Base-by-base conservation (phyloP, 2,113 vertebrate species). In the Bagarius yarrelli region DNA sequence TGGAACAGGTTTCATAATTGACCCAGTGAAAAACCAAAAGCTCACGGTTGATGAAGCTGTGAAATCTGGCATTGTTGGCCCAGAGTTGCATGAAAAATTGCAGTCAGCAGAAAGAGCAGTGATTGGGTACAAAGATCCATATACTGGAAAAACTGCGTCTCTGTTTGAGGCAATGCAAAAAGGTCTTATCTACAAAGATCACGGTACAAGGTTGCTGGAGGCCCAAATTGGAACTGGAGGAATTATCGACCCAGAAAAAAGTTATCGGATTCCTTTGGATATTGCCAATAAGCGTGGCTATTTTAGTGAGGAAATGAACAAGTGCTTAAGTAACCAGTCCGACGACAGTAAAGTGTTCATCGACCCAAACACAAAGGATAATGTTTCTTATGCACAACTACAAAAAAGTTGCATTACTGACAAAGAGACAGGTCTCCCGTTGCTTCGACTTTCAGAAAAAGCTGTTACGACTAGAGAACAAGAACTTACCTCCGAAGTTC, bases 151-250 rank as follows among this genome's bases (percentile, higher is more conserved):
- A 74, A 95, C 90, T 0, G 93, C 95, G 50, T 96, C 97, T 30
- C 89, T 99, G 18, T 98, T 95, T 90, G 96, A 99, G 85, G 97
- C 98, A 0, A 93, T 97, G 79, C 92, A 90, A 85, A 98, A 98
- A 87, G 96, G 95, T 9, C 96, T 99, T 9, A 91, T 99, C 21
- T 95, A 94, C 66, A 94, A 85, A 27, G 94, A 96, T 12, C 91
- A 94, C 0, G 97, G 94, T 5, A 75, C 96, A 5, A 95, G 96
- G 8, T 89, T 99, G 57, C 89, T 99, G 8, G 94, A 97, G 0
- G 95, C 95, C 76, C 98, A 99, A 83, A 86, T 99, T 0, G 92
- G 95, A 78, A 98, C 97, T 0, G 98, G 97, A 0, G 98, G 97
- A 85, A 91, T 98, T 4, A 88, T 99, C 2, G 98, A 99, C 78